These are phyloP conservation scores for Heliopora coerulea DNA, from an alignment of 92 coral and sea anemone genomes.

Conservation along the genomic window DNA sequence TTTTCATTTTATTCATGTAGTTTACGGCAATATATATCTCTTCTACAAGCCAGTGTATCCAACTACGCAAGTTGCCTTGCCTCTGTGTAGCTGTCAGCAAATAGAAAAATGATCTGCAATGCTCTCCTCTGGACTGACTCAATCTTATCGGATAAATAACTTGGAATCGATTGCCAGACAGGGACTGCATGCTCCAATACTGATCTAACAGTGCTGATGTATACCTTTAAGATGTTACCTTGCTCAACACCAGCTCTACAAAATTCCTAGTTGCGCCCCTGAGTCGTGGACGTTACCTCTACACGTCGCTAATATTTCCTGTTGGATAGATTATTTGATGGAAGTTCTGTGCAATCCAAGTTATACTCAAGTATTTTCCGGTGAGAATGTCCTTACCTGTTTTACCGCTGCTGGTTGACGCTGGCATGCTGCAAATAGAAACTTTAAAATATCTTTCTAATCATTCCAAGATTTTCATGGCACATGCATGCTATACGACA, in stretches of 20 bases:
- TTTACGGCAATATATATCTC: conserved; percentile 23
- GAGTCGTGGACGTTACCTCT: no score
- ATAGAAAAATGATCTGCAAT: conserved; percentile 28
- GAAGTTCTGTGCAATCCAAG: no score
- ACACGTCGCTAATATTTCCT: no score
- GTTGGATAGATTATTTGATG: no score
- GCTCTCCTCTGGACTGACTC: conserved; percentile 49
- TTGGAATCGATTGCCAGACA: conserved; percentile 53
- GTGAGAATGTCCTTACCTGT: no score
- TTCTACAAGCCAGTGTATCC: conserved; percentile 24
- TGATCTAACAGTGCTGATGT: conserved; percentile 35
- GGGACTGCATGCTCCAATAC: conserved; percentile 39
- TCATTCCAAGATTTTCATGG: no score
- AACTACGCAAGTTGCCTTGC: conserved; percentile 31
- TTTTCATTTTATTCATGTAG: conserved; percentile 39
- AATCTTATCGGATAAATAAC: conserved; percentile 36
- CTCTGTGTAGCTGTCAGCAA: conserved; percentile 19
- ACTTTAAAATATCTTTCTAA: no score
- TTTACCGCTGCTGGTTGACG: no score
- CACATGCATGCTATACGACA: no score
- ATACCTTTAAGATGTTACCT: conserved; percentile 38
- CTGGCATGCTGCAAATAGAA: no score
- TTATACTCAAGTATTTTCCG: no score
- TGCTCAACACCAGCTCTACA: conserved; percentile 38
- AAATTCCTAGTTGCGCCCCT: no score